A percentile compares a stretch with the other conserved stretches of the same genome.
Evolutionary conservation across 2,113 vertebrate species (phyloP).

Genomic region (Apodemus speciosus): DNA sequence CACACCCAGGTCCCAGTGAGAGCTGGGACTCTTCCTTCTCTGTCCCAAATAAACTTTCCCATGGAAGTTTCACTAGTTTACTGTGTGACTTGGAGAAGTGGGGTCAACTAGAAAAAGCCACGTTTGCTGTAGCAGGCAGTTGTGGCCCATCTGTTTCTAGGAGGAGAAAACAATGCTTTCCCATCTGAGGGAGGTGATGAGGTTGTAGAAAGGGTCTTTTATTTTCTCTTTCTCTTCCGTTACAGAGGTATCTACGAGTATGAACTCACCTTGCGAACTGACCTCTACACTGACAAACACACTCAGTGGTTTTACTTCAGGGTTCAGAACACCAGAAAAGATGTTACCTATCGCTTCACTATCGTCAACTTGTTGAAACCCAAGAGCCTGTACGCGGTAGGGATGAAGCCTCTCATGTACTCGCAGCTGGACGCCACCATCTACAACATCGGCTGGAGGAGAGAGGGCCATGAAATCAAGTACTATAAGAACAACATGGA

Average conservation of each 20-base stretch:
- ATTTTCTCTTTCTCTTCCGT: neutral
- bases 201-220: neutral
- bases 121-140: neutral
- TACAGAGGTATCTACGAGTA: constrained; percentile 90
- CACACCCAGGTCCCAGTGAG: neutral
- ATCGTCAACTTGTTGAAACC: constrained; percentile 94
- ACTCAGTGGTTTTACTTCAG: constrained; percentile 98
- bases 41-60: neutral
- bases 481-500: constrained; percentile 84
- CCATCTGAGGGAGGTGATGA: neutral
- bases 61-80: neutral
- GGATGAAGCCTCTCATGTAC: constrained; percentile 93
- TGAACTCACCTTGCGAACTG: constrained; percentile 90
- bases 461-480: constrained; percentile 85
- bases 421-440: constrained; percentile 88
- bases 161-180: neutral
- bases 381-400: constrained; percentile 90
- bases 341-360: constrained; percentile 91
- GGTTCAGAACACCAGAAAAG: constrained; percentile 90
- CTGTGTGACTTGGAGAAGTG: neutral
- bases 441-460: constrained; percentile 88
- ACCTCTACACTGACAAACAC: constrained; percentile 94
- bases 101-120: neutral
- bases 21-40: neutral
- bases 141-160: neutral